Percentiles rank a stretch among this genome's conserved stretches.
Conservation (phyloP, 2,113 vertebrate genomes). For the Myocastor coypus region DNA sequence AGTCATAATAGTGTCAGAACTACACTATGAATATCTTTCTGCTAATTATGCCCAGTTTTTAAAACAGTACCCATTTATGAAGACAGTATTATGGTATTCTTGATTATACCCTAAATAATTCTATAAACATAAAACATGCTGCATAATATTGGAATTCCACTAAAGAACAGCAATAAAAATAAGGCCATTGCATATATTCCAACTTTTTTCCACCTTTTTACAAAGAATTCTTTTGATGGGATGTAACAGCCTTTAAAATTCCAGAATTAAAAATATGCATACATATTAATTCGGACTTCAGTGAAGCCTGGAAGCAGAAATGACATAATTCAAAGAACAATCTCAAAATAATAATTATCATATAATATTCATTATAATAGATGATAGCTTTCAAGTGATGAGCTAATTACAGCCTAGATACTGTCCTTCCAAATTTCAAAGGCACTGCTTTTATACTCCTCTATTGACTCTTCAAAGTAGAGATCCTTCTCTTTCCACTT, state of each 20-base stretch:
- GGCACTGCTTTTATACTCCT: not conserved
- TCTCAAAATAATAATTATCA: conserved; percentile 35
- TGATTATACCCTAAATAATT: conserved; percentile 81
- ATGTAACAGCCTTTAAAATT: conserved; percentile 23
- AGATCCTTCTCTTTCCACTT: not conserved
- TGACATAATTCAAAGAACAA: conserved; percentile 48
- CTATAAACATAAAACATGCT: conserved; percentile 73
- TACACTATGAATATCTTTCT: conserved; percentile 76
- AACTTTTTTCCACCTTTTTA: conserved; percentile 54
- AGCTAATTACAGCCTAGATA: conserved; percentile 22
- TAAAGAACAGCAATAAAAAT: conserved; percentile 75
- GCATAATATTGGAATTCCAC: conserved; percentile 79
- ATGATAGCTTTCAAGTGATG: conserved; percentile 11
- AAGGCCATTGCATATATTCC: conserved; percentile 62
- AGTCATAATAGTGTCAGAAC: conserved; percentile 74
- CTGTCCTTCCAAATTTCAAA: not conserved
- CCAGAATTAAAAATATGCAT: conserved; percentile 24
- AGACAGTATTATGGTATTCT: conserved; percentile 76
- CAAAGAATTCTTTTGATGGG: conserved; percentile 61
- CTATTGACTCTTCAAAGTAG: not conserved
- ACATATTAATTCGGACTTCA: conserved; percentile 61
- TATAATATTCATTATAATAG: conserved; percentile 21
- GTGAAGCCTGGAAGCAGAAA: conserved; percentile 30
- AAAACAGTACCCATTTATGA: conserved; percentile 82
- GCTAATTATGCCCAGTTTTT: conserved; percentile 80